A percentile compares a stretch with the other conserved stretches of the same genome.
Evolutionary conservation across 1,140 invertebrate species (phyloP).

Genomic region (Cydia amplana): DNA sequence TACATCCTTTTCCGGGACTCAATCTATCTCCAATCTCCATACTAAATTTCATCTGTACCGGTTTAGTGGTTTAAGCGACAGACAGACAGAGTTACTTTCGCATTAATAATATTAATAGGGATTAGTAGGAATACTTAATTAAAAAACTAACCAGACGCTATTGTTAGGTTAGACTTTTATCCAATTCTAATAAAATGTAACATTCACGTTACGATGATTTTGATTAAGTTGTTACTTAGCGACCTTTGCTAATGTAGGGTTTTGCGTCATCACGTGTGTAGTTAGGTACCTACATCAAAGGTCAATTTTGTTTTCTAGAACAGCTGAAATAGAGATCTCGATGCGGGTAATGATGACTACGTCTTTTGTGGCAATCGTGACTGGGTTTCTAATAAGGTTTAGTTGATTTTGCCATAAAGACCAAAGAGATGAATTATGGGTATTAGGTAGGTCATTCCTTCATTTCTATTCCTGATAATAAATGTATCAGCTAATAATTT

Average conservation of each 20-base stretch:
- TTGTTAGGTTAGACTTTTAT: no score
- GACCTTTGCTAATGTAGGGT: conserved; percentile 10
- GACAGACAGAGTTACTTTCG: no score
- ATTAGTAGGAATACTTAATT: no score
- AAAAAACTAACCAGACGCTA: no score
- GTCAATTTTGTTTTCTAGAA: conserved; percentile 17
- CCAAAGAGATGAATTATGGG: background rate
- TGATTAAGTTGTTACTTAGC: background rate
- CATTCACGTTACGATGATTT: background rate
- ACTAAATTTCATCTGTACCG: no score
- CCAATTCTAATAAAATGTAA: background rate
- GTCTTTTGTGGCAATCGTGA: conserved; percentile 12
- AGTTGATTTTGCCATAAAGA: background rate
- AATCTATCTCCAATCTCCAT: no score
- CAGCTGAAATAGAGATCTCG: background rate
- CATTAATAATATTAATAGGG: no score
- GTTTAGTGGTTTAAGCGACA: no score
- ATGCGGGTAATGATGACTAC: conserved; percentile 14
- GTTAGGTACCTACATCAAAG: background rate
- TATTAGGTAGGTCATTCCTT: background rate
- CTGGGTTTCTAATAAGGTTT: background rate
- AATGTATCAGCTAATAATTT: background rate
- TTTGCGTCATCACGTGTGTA: background rate
- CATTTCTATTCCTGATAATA: background rate
- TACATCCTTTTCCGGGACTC: no score